phyloP scores from a whole-genome alignment of 2,888 invertebrate species.

The Phaedon cochleariae region DNA sequence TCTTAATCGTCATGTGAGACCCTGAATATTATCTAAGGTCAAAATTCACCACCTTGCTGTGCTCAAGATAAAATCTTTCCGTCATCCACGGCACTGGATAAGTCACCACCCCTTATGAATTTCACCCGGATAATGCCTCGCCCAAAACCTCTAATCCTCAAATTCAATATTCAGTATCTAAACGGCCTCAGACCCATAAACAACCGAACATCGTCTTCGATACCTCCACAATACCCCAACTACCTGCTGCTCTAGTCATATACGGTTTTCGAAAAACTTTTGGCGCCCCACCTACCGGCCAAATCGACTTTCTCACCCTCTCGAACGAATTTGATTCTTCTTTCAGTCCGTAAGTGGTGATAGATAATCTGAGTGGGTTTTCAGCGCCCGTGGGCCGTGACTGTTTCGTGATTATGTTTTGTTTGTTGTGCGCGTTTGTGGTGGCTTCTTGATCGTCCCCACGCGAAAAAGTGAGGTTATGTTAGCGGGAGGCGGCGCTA shows the following conservation, averaged over 20 bases:
- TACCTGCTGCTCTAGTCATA: conserved; percentile 42
- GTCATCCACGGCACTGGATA: background rate
- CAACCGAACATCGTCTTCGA: background rate
- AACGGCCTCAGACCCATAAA: background rate
- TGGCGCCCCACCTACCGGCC: conserved; percentile 40
- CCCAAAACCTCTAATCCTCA: background rate
- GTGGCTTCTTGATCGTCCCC: background rate
- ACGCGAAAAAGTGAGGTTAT: conserved; percentile 37
- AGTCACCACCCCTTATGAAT: background rate
- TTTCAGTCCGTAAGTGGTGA: background rate
- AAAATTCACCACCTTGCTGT: too few relatives aligned
- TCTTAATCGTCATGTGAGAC: too few relatives aligned
- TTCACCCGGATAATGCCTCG: background rate
- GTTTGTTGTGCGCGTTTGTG: conserved; percentile 8
- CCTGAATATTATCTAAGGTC: too few relatives aligned
- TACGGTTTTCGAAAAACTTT: conserved; percentile 30
- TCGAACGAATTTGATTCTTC: background rate
- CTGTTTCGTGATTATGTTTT: conserved; percentile 13
- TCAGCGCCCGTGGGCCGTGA: conserved; percentile 8
- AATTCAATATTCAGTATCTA: conserved; percentile 1
- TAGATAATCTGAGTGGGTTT: background rate
- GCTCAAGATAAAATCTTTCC: too few relatives aligned
- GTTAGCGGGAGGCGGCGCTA: conserved; percentile 6
- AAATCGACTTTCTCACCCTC: conserved; percentile 22
- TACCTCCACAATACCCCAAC: background rate